Evolutionary conservation across 1,140 invertebrate species (phyloP).

Genomic region (Hyphantria cunea): DNA sequence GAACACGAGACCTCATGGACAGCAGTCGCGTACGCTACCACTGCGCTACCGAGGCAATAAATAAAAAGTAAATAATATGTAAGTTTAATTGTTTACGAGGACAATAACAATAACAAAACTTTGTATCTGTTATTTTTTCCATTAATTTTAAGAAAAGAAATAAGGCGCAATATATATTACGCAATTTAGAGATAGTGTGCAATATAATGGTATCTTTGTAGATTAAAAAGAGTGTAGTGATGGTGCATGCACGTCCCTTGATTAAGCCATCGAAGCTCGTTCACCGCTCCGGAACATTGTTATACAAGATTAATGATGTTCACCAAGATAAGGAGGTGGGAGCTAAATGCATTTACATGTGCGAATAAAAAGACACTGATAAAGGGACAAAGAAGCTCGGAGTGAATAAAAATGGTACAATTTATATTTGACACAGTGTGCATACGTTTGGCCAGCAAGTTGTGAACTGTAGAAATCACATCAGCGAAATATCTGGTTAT

Average conservation of each 20-base stretch:
- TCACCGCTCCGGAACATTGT: conserved; percentile 67
- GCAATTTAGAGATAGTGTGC: conserved; percentile 38
- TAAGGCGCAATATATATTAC: too few species aligned
- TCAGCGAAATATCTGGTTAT: not conserved
- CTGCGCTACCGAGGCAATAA: too few species aligned
- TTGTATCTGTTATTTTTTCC: too few species aligned
- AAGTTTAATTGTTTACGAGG: too few species aligned
- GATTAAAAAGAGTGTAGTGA: conserved; percentile 54
- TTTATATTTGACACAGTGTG: conserved; percentile 46
- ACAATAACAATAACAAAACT: too few species aligned
- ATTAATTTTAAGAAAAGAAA: too few species aligned
- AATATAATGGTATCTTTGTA: conserved; percentile 49
- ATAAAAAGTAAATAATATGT: too few species aligned
- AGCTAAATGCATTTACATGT: conserved; percentile 80
- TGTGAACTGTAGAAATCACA: not conserved
- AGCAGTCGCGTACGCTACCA: too few species aligned
- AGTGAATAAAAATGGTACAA: conserved; percentile 56
- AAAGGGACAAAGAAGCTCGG: conserved; percentile 71
- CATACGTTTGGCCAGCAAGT: not conserved
- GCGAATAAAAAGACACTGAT: conserved; percentile 70
- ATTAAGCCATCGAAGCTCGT: conserved; percentile 69
- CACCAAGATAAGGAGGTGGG: conserved; percentile 69
- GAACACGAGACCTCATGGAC: too few species aligned
- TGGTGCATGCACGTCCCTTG: conserved; percentile 50
- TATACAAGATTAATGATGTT: conserved; percentile 80